Evolutionary conservation across 2,888 invertebrate genomes (phyloP), one percentile per base, ranked within the genome.

Genomic region (Ennomos quercinarius): DNA sequence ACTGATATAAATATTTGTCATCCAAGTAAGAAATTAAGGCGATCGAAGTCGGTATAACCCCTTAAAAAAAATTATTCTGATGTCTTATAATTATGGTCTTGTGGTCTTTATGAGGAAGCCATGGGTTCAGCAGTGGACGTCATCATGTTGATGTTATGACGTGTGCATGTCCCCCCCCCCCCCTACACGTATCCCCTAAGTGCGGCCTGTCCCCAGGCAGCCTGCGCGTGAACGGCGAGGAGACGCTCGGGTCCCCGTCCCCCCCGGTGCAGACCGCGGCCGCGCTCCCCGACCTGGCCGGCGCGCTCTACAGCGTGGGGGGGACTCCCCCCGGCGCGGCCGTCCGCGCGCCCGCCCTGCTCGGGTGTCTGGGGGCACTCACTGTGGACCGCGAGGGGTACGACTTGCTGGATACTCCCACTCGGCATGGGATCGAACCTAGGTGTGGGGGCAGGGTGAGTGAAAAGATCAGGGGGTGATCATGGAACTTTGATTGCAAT

Each of bases 361-460:
- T 97, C 51, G 98, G 98, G n/a, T 98, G 97, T 76, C 94, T 98
- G 91, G 95, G 95, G 48, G 96, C 95, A 58, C 93, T 98, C 2
- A 94, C 95, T 41, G 94, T 97, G 9, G 95, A 95, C 72, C 87
- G 95, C 49, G 94, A 96, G 76, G 94, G 95, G 0, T 96, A 96
- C 72, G 96, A 96, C 83, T 94, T 96, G 9, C 88, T 96, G 70
- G 95, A 95, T 47, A 95, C 96, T 56, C 88, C 93, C 0, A 93
- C 94, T 1, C 93, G 94, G 70, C 95, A 95, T 71, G 97, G 96
- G 0, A 94, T 97, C 0, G 96, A 96, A 72, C 93, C 95, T 0
- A 93, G 95, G 0, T 97, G 97, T 76, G 93, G 94, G n/a, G 93
- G 94, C 55, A 94, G 95, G 88, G 96, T 96, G 13, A 81, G 81